Base-by-base conservation (phyloP, 2,797 vertebrate genomes). In the Anisognathus igniventris region DNA sequence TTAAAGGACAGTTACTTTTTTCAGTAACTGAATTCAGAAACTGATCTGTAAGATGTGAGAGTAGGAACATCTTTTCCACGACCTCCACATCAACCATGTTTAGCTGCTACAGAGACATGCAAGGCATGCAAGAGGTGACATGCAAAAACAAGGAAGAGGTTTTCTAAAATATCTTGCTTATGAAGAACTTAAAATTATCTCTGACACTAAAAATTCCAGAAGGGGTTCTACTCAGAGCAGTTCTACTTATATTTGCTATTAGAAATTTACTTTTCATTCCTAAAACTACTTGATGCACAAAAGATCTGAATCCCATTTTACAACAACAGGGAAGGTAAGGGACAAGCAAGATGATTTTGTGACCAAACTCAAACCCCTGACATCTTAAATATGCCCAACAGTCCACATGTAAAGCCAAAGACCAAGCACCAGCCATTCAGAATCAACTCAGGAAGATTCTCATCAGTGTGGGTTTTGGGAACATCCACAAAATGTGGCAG, bases 401-500 rank as follows among this genome's bases (percentile, higher is more conserved):
- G 15, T 9, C 4, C 9, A 27, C 23, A 66, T 6, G 30, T 7
- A 84, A 45, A 81, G 39, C 27, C 64, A 82, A 87, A 79, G 13
- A 16, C 27, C 11, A 44, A 54, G 45, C 28, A 85, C 24, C 33
- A 48, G 33, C 12, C 40, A 12, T 42, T 78, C n/a, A 66, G 37
- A 65, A 23, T 3, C 15, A 74, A 18, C 33, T 42, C 30, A 24
- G 58, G 30, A 79, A 84, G 47, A 64, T n/a, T 85, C 64, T 64
- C 27, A 23, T 54, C 45, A n/a, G 17, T 14, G 25, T 48, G 28
- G 35, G 37, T 58, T 83, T 72, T 10, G 28, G 35, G n/a, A 72
- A 50, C 14, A 50, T 1, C 23, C 39, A 68, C 1, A 0, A 44
- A 70, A 60, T 12, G 14, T 23, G 28, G 42, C 0, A 77, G 45